Evolutionary conservation across 2,888 invertebrate species (phyloP).

Genomic region (Archips crataeganus): DNA sequence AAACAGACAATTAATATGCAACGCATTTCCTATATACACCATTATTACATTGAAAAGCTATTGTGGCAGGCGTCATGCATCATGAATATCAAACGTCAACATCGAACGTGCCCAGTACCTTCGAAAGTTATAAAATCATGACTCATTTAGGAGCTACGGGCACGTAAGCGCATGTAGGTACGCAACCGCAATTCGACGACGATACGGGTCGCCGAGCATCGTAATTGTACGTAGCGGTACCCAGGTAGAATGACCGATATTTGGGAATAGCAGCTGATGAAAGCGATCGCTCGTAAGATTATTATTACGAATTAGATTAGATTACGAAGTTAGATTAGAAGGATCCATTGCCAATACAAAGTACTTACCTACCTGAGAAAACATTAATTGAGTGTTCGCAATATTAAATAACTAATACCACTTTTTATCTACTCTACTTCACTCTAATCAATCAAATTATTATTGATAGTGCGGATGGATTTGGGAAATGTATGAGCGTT

Average conservation of each 20-base stretch:
- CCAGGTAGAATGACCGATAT: background rate
- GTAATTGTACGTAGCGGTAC: slow-evolving; percentile 30
- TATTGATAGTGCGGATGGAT: too few relatives aligned
- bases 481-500: too few relatives aligned
- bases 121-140: background rate
- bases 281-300: background rate
- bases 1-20: background rate
- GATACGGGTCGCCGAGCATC: slow-evolving; percentile 25
- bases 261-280: background rate
- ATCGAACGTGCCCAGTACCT: background rate
- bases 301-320: too few relatives aligned
- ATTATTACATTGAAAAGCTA: slow-evolving; percentile 9
- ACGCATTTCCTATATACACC: background rate
- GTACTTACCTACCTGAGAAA: background rate
- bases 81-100: slow-evolving; percentile 6
- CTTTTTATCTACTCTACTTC: too few relatives aligned
- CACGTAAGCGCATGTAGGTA: background rate
- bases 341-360: background rate
- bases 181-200: slow-evolving; percentile 28
- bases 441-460: too few relatives aligned
- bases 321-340: background rate
- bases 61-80: slow-evolving; percentile 5
- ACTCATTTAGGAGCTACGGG: background rate
- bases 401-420: too few relatives aligned
- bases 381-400: background rate